Percentiles rank a stretch among this genome's conserved stretches.
Evolutionary conservation across 2,888 invertebrate genomes (phyloP).

Genomic region (Eumacrocentrus americanus): DNA sequence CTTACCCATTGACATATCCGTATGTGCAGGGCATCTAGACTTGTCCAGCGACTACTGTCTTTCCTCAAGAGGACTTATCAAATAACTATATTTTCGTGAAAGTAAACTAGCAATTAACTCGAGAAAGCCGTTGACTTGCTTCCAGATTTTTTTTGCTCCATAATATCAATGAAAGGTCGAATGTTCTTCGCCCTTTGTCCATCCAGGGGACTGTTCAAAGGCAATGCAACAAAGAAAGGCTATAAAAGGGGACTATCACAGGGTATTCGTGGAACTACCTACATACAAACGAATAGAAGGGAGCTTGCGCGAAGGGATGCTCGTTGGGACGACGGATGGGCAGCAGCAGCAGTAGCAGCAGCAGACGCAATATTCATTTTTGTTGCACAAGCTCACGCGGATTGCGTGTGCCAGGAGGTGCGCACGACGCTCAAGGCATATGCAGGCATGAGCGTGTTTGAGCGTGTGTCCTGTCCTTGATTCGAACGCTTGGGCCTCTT

Average conservation of each 20-base stretch:
- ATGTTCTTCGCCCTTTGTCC: not conserved
- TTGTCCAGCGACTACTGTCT: not conserved
- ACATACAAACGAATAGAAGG: conserved; percentile 11
- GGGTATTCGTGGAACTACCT: not conserved
- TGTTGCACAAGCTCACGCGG: conserved; percentile 30
- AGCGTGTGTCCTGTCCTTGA: conserved; percentile 1
- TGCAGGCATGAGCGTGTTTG: not conserved
- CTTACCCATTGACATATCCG: conserved; percentile 30
- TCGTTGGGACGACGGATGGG: conserved; percentile 10
- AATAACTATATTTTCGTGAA: conserved; percentile 12
- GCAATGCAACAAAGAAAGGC: not conserved
- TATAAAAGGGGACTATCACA: not conserved
- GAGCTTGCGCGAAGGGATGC: conserved; percentile 20
- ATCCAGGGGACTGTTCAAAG: not conserved
- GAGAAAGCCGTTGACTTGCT: conserved; percentile 9
- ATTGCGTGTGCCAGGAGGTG: conserved; percentile 25
- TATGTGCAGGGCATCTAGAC: not conserved
- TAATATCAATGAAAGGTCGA: too few relatives aligned
- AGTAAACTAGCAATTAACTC: conserved; percentile 8
- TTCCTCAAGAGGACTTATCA: not conserved
- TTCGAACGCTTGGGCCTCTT: not conserved
- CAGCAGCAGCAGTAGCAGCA: too few relatives aligned
- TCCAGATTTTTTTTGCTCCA: too few relatives aligned
- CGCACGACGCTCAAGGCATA: not conserved
- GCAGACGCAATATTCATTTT: not conserved